These are phyloP conservation scores for Drosophila seguyi DNA, from an alignment of 1,140 invertebrate species.

Conservation along the genomic window DNA sequence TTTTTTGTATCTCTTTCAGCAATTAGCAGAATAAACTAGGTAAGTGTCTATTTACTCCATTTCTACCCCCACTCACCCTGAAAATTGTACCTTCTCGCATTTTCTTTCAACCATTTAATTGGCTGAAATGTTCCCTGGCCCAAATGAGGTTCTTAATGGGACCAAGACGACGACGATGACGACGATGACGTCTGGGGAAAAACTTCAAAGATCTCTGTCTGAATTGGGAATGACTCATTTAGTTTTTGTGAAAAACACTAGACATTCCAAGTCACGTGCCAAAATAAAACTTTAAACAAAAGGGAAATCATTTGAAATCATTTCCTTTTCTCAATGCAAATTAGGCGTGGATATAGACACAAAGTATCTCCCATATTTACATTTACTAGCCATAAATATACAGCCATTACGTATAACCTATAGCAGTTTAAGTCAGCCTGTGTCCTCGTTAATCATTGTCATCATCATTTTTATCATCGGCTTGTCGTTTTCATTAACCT, in stretches of 20 bases:
- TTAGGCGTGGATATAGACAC: neutral
- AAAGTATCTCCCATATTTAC: slow-evolving; percentile 9
- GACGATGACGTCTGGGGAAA: neutral
- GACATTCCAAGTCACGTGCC: neutral
- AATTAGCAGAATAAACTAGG: slow-evolving; percentile 55
- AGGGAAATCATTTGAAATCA: slow-evolving; percentile 18
- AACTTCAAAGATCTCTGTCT: slow-evolving; percentile 15
- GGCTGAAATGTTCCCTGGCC: slow-evolving; percentile 3
- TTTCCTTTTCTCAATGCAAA: slow-evolving; percentile 9
- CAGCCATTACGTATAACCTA: neutral
- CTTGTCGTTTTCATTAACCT: slow-evolving; percentile 78
- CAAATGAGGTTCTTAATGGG: slow-evolving; percentile 12
- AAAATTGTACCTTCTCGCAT: neutral
- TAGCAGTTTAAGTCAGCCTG: slow-evolving; percentile 43
- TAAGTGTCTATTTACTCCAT: slow-evolving; percentile 45
- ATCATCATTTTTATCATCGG: neutral
- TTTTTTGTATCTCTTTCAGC: slow-evolving; percentile 36
- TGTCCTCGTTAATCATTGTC: slow-evolving; percentile 67
- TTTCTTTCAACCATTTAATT: slow-evolving; percentile 18
- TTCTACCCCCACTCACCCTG: neutral
- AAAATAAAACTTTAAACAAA: slow-evolving; percentile 12
- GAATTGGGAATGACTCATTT: slow-evolving; percentile 16
- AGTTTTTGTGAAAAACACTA: neutral
- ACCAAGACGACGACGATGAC: no score
- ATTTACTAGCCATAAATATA: slow-evolving; percentile 10